Evolutionary conservation across 2,113 vertebrate genomes (phyloP), one percentile per base, ranked within the genome.

Genomic region (Salvelinus namaycush): DNA sequence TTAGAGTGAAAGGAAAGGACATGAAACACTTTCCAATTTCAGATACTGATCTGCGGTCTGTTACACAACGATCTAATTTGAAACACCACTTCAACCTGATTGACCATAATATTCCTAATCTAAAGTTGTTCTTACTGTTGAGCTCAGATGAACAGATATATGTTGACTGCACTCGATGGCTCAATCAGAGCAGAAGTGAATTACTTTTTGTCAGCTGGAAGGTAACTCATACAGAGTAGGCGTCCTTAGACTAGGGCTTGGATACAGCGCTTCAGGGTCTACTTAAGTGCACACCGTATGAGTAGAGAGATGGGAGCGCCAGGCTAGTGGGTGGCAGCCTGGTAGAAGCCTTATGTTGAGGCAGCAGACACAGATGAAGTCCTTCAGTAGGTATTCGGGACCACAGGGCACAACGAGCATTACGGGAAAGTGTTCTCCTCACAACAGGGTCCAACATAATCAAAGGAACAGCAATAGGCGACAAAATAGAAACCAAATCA

Each of bases 171-270:
- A 22, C 39, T 24, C 27, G 51, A 18, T 18, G 54, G 22, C 74
- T 90, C 87, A 91, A 89, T 91, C 87, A 88, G 85, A 75, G 70
- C 83, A 54, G 51, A 81, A 82, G 83, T 91, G 88, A 92, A 91
- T 90, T 88, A 90, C 81, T 75, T 83, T 68, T 87, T 5, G 26
- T 81, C 88, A 87, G 87, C 57, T 70, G 80, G 90, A 72, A 80
- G 64, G 81, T 79, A 73, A 71, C 68, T 24, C 84, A 84, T 77
- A 76, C 81, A 67, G 80, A 70, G 81, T 79, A 76, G 78, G 39
- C n/a, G n/a, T 22, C 77, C 83, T 83, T 48, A 1, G 66, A 31
- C 65, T 75, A 83, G 72, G 79, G 73, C 79, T 76, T 48, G 51
- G 68, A 18, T 59, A 74, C 65, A 13, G 49, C 62, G 75, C 83